Conservation (phyloP, 2,888 invertebrate genomes). For the Polyploca ridens region DNA sequence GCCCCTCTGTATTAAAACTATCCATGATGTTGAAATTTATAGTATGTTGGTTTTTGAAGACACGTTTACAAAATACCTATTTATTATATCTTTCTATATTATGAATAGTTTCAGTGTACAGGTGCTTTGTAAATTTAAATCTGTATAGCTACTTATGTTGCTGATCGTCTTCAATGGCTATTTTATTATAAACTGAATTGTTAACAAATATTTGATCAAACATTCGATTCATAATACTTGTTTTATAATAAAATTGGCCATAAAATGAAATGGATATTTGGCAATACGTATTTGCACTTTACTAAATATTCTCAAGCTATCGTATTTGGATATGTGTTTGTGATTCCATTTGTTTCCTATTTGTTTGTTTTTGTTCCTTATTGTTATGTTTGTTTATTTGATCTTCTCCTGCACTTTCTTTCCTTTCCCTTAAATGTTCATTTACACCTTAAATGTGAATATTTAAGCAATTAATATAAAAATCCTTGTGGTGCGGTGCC, state of each 20-base stretch:
- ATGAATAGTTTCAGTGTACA: no score
- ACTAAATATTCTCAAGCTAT: constrained; percentile 72
- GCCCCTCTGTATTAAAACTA: no score
- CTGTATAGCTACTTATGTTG: no score
- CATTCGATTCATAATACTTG: constrained; percentile 44
- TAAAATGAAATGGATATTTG: constrained; percentile 59
- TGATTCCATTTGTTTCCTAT: constrained; percentile 40
- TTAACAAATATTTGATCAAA: constrained; percentile 11
- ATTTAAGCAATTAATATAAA: constrained; percentile 12
- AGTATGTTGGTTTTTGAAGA: no score
- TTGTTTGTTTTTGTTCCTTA: constrained; percentile 38
- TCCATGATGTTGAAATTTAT: no score
- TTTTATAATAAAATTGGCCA: constrained; percentile 73
- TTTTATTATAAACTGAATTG: constrained; percentile 76
- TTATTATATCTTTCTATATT: no score
- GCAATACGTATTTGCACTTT: constrained; percentile 69
- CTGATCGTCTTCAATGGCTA: constrained; percentile 29
- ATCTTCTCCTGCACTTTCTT: constrained; percentile 36
- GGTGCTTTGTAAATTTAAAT: no score
- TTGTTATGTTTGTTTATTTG: constrained; percentile 40
- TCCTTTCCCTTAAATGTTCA: constrained; percentile 25
- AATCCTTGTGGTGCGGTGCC: constrained; percentile 58
- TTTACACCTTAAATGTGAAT: constrained; percentile 6
- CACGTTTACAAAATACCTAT: no score
- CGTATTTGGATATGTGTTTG: constrained; percentile 68